These are phyloP conservation scores for Chelonia mydas DNA, from an alignment of 2,797 vertebrate genomes.

Conservation along the genomic window DNA sequence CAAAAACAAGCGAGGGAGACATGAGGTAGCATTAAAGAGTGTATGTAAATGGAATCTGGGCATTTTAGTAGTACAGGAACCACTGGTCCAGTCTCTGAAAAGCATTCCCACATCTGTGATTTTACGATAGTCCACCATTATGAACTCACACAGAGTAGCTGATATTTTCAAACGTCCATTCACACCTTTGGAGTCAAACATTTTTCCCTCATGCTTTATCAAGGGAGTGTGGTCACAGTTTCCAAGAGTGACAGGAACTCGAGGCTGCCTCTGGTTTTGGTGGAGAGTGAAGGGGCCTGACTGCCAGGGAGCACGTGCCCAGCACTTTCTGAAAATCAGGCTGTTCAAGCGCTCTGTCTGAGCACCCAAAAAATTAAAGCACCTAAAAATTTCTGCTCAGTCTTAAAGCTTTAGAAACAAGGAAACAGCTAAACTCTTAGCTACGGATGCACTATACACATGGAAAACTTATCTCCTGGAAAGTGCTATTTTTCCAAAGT, in stretches of 20 bases:
- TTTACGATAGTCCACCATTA: too few species aligned
- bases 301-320: background rate
- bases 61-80: background rate
- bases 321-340: background rate
- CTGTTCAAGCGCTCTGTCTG: background rate
- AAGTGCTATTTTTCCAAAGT: background rate
- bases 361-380: background rate
- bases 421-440: too few species aligned
- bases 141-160: background rate
- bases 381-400: background rate
- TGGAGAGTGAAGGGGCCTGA: background rate
- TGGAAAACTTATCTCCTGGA: background rate
- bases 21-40: background rate
- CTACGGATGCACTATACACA: background rate
- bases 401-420: background rate
- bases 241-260: background rate
- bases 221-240: background rate
- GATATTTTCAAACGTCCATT: background rate
- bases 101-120: background rate
- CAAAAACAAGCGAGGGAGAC: background rate
- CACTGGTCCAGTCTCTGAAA: background rate
- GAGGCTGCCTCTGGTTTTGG: background rate
- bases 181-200: background rate
- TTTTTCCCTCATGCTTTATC: background rate
- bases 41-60: background rate